phyloP scores from a whole-genome alignment of 2,113 vertebrate species.

The Mus spicilegus region DNA sequence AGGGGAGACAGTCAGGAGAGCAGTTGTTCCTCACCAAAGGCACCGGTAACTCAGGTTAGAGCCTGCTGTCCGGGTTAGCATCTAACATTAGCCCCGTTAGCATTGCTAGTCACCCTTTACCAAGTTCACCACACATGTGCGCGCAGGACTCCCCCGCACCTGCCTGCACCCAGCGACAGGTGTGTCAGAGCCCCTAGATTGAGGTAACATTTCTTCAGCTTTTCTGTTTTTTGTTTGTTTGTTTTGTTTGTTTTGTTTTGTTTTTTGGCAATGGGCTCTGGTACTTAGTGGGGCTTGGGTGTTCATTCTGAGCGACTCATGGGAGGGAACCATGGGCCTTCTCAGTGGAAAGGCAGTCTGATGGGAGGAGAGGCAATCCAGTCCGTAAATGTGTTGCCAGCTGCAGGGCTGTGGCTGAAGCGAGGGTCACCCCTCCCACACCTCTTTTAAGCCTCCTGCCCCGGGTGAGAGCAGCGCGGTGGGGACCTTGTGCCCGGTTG shows the following conservation, averaged over 20 bases:
- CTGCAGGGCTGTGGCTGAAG: not conserved
- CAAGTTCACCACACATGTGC: not conserved
- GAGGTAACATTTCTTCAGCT: not conserved
- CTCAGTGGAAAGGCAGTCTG: not conserved
- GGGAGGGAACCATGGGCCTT: too few relatives aligned
- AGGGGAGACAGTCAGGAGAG: too few relatives aligned
- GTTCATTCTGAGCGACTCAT: not conserved
- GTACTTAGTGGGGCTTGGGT: not conserved
- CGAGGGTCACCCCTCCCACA: not conserved
- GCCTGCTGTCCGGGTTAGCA: not conserved
- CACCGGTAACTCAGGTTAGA: not conserved
- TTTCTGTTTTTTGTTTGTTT: not conserved
- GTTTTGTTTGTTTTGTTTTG: not conserved
- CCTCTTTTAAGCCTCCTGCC: not conserved
- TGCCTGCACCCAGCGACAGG: accelerated
- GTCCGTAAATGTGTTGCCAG: not conserved
- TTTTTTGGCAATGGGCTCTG: not conserved
- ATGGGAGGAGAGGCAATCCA: not conserved
- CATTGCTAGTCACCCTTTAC: not conserved
- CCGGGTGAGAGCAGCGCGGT: not conserved
- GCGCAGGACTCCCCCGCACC: accelerated
- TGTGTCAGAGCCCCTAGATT: too few relatives aligned
- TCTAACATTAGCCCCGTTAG: not conserved
- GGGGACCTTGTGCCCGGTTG: slow-evolving; percentile 73
- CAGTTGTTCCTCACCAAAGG: not conserved